Base-by-base conservation (phyloP, 2,113 vertebrate species). In the Connochaetes taurinus region DNA sequence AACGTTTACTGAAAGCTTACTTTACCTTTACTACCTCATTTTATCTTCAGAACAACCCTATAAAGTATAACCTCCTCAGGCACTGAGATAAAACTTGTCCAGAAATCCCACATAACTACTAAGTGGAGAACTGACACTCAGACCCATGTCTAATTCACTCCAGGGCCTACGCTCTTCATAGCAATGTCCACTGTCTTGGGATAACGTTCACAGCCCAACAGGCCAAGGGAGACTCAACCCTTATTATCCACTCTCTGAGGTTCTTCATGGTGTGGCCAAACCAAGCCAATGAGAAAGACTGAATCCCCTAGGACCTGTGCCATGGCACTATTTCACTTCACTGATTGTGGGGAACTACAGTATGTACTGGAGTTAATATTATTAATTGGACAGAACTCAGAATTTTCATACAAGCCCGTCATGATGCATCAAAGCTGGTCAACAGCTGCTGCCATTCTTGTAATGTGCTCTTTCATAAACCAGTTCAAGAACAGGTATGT, bases 401-500 rank as follows among this genome's bases (percentile, higher is more conserved):
- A 88, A 58, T 85, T 36, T 95, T 87, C 74, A 50, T 29, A 74
- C 11, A 64, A 88, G 43, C 13, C 64, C 25, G 6, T 50, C 62
- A 50, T 27, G 58, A 94, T 88, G 87, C n/a, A 94, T 58, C 29
- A 84, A 90, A 93, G 88, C 23, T 40, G 10, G 23, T 3, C 7
- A 58, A 55, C 47, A 92, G 84, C 36, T 58, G 55, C 57, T 57
- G 36, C 47, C 80, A 36, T 85, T 80, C 33, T 19, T 80, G 50
- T 10, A 53, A 43, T 12, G 4, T 50, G n/a, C 33, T 93, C 62
- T 64, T 93, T 90, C 13, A n/a, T 55, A 81, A 89, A 91, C 8
- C 84, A 85, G 33, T 47, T 96, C 71, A 80, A 89, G 40, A 97
- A 89, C 16, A 76, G 36, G 55, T 71, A 98, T 62, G 36, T 57